Evolutionary conservation across 2,113 vertebrate genomes (phyloP), one percentile per base, ranked within the genome.

Genomic region (Cryptotis parvus): DNA sequence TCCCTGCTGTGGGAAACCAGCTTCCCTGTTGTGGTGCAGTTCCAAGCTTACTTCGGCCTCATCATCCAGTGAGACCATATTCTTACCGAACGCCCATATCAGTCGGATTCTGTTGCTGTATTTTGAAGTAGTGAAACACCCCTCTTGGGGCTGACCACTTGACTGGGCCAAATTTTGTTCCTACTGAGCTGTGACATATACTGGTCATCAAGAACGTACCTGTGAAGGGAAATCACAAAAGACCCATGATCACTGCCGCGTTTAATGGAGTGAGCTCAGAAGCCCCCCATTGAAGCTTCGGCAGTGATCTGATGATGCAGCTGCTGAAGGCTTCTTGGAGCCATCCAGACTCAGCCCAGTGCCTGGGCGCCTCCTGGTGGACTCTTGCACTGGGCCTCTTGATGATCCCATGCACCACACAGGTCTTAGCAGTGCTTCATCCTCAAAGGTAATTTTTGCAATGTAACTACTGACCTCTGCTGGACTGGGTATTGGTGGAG

Each of bases 61-160:
- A 29, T 22, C 55, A 77, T 20, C 76, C 65, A 1, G 1, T 74
- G 81, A 79, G 90, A 66, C 85, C 93, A 80, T 31, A 43, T 96
- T 91, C 96, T 45, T 96, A 98, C 96, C 97, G 33, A 97, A 98
- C 9, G 97, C 97, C 96, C 96, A 97, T 9, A 97, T 96, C n/a
- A 84, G 2, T 98, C 97, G n/a, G 98, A 98, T 90, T 98, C 63
- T 98, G 97, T 97, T 98, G 96, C 97, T 98, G 93, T 97, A 98
- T 58, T 89, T 96, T 98, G 92, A 92, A 97, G 87, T 97, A 97
- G 94, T 96, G 96, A 86, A 98, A 96, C 94, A 97, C 97, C 91
- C 98, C 97, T 76, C n/a, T n/a, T 58, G 97, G 97, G 75, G 96
- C 96, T 20, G 98, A 98, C 97, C 97, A 98, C 90, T 98, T 97